Percentiles rank a stretch among this genome's conserved stretches.
Conservation (phyloP, 2,113 vertebrate genomes). For the Paramormyrops kingsleyae region DNA sequence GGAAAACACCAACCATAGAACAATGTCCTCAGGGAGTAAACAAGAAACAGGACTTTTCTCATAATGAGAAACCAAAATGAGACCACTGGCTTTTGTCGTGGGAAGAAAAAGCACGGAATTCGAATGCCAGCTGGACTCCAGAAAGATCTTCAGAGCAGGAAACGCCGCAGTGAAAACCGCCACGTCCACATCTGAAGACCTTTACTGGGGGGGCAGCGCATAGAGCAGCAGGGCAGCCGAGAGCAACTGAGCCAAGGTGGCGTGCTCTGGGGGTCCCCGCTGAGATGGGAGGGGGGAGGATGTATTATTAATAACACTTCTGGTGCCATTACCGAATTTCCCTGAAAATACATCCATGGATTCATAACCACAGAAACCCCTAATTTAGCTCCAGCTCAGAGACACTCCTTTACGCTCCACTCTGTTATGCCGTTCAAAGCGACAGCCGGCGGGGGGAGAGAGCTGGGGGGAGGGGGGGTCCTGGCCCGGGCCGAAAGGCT, state of each 20-base stretch:
- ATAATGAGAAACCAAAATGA: not conserved
- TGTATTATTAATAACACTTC: slow-evolving; percentile 38
- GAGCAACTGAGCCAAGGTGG: not conserved
- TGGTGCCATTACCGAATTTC: slow-evolving; percentile 42
- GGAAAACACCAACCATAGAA: not conserved
- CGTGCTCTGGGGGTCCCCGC: slow-evolving; percentile 26
- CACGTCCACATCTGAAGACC: slow-evolving; percentile 31
- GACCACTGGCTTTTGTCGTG: not conserved
- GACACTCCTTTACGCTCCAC: not conserved
- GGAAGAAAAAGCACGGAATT: not conserved
- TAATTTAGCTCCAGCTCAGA: not conserved
- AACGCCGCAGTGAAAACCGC: slow-evolving; percentile 10
- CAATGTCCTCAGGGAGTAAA: not conserved
- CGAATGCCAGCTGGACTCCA: not conserved
- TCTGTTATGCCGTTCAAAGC: not conserved
- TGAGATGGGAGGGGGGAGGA: slow-evolving; percentile 29
- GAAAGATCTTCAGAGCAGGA: not conserved
- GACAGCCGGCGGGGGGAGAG: not conserved
- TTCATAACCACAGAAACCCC: slow-evolving; percentile 7
- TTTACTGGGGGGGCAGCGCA: slow-evolving; percentile 24
- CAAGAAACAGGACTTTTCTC: not conserved
- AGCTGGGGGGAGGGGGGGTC: not conserved
- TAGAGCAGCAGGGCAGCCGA: slow-evolving; percentile 19
- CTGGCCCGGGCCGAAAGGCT: not conserved
- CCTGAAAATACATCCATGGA: slow-evolving; percentile 36